Evolutionary conservation across 2,797 vertebrate species (phyloP).

Genomic region (Perodicticus potto): DNA sequence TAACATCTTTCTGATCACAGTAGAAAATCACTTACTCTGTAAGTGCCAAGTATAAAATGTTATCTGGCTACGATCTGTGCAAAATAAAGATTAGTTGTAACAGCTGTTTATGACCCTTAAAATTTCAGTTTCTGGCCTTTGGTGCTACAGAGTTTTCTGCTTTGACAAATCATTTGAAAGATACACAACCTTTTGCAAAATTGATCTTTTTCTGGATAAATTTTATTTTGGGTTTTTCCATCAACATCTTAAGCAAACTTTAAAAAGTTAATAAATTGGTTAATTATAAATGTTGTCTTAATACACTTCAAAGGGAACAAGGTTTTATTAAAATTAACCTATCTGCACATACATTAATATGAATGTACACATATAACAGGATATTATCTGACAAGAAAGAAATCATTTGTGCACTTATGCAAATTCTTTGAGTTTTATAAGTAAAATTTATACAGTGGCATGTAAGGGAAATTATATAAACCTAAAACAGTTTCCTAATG

Average conservation of each 20-base stretch:
- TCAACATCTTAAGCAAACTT: not conserved
- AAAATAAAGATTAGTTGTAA: conserved; percentile 14
- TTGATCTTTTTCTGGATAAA: not conserved
- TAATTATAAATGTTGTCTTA: not conserved
- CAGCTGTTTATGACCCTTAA: not conserved
- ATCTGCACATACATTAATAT: not conserved
- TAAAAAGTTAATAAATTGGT: not conserved
- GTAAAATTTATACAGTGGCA: not conserved
- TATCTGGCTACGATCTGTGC: not conserved
- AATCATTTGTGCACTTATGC: not conserved
- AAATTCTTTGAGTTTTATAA: not conserved
- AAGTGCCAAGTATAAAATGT: not conserved
- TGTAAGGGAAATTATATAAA: not conserved
- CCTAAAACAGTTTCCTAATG: not conserved
- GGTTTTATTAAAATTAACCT: not conserved
- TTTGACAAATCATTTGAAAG: not conserved
- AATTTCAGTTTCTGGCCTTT: not conserved
- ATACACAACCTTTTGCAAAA: not conserved
- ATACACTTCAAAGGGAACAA: not conserved
- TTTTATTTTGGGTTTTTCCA: not conserved
- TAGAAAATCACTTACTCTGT: not conserved
- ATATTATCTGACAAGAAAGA: not conserved
- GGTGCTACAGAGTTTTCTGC: not conserved
- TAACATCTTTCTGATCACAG: not conserved
- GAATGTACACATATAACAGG: not conserved